A percentile compares a stretch with the other conserved stretches of the same genome.
Evolutionary conservation across 2,888 invertebrate species (phyloP).

Genomic region (Eurytoma adleriae): DNA sequence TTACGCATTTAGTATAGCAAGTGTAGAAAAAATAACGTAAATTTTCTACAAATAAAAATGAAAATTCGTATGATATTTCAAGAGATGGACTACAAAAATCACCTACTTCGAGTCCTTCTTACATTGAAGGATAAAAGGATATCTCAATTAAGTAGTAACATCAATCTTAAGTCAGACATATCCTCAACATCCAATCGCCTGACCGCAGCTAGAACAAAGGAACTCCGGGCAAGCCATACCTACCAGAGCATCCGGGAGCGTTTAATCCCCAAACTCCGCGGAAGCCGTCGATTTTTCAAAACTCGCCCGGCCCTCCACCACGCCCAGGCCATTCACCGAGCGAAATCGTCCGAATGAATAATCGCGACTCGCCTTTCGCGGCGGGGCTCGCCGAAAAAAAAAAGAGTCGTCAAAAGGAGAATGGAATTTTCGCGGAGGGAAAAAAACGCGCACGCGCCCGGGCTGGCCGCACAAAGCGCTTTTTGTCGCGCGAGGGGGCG

Average conservation of each 20-base stretch:
- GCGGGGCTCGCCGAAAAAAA: not conserved
- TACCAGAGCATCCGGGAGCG: not conserved
- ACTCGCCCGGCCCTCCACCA: not conserved
- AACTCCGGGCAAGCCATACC: too few relatives aligned
- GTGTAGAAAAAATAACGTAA: too few relatives aligned
- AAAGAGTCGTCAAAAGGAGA: not conserved
- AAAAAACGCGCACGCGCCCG: not conserved
- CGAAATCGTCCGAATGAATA: constrained; percentile 23
- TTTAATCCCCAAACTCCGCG: not conserved
- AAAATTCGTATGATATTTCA: too few relatives aligned
- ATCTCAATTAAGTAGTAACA: too few relatives aligned
- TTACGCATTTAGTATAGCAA: too few relatives aligned
- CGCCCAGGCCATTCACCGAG: not conserved
- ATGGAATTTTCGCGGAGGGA: constrained; percentile 1
- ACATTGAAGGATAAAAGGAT: too few relatives aligned
- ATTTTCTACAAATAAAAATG: too few relatives aligned
- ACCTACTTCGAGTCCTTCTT: too few relatives aligned
- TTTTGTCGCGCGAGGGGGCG: constrained; percentile 4
- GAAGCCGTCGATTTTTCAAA: not conserved
- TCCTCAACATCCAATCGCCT: too few relatives aligned
- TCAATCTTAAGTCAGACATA: too few relatives aligned
- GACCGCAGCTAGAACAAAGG: too few relatives aligned
- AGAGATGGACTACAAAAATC: too few relatives aligned
- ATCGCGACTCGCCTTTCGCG: not conserved
- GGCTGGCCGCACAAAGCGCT: constrained; percentile 6